These are phyloP conservation scores for Leucosticte australis DNA, from an alignment of 2,113 vertebrate genomes.

Conservation along the genomic window DNA sequence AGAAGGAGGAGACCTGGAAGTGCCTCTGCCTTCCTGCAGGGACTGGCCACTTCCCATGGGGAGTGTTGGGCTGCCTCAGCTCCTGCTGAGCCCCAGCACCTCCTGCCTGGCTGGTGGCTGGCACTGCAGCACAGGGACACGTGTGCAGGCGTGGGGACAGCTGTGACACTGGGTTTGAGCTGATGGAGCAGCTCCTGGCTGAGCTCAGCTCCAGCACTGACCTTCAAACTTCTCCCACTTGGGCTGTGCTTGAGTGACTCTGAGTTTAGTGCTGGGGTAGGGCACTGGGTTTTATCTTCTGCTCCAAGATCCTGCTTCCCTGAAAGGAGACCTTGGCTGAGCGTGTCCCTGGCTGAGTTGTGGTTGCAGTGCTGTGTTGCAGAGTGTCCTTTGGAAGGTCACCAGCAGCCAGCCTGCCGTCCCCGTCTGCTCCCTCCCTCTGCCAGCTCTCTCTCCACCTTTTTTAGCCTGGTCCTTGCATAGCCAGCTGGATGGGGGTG, in stretches of 20 bases:
- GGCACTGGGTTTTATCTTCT: neutral
- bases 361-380: neutral
- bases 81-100: neutral
- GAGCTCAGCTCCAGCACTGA: neutral
- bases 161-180: fast-evolving
- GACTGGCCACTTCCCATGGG: fast-evolving
- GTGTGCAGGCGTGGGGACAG: fast-evolving
- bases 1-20: neutral
- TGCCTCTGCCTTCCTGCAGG: neutral
- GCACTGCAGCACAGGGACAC: neutral
- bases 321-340: neutral
- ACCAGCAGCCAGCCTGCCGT: neutral
- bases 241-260: neutral
- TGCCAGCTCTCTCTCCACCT: neutral
- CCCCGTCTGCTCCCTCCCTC: neutral
- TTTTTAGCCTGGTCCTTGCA: neutral
- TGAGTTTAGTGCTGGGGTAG: neutral
- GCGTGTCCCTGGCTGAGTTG: fast-evolving
- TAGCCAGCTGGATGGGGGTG: neutral
- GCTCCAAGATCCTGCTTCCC: neutral
- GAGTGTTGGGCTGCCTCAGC: neutral
- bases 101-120: neutral
- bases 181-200: neutral
- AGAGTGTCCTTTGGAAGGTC: neutral
- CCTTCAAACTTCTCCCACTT: neutral